Percentiles rank a stretch among this genome's conserved stretches.
phyloP scores from a whole-genome alignment of 1,140 invertebrate genomes.

The Choristoneura fumiferana region DNA sequence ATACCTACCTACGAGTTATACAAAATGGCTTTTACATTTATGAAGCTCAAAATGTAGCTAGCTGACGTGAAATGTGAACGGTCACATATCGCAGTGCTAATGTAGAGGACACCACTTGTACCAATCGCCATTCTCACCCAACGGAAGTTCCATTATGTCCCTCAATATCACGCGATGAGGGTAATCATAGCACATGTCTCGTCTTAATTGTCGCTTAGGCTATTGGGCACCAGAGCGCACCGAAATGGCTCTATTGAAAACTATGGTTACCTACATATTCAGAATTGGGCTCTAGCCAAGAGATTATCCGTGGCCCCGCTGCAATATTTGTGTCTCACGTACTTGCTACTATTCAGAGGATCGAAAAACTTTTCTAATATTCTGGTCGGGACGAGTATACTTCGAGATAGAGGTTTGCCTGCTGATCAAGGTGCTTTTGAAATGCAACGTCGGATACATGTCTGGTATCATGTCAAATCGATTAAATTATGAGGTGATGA shows the following conservation, averaged over 20 bases:
- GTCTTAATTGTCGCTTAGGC: conserved; percentile 46
- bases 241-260: conserved; percentile 69
- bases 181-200: conserved; percentile 25
- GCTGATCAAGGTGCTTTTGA: conserved; percentile 29
- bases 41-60: too few species aligned
- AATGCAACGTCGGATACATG: conserved; percentile 14
- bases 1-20: too few species aligned
- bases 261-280: conserved; percentile 59
- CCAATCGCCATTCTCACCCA: not conserved
- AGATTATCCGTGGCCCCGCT: conserved; percentile 62
- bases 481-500: too few species aligned
- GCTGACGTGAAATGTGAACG: too few species aligned
- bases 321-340: conserved; percentile 73
- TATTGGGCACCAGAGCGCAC: conserved; percentile 36
- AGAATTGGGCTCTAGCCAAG: conserved; percentile 61
- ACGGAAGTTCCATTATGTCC: conserved; percentile 6
- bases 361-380: conserved; percentile 74
- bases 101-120: not conserved
- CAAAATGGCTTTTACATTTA: too few species aligned
- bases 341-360: conserved; percentile 53
- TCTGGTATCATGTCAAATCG: too few species aligned
- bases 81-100: not conserved
- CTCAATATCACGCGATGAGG: conserved; percentile 3
- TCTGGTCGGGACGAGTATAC: conserved; percentile 48
- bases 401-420: conserved; percentile 36